Evolutionary conservation across 1,140 invertebrate species (phyloP).

Genomic region (Frieseomelitta varia): DNA sequence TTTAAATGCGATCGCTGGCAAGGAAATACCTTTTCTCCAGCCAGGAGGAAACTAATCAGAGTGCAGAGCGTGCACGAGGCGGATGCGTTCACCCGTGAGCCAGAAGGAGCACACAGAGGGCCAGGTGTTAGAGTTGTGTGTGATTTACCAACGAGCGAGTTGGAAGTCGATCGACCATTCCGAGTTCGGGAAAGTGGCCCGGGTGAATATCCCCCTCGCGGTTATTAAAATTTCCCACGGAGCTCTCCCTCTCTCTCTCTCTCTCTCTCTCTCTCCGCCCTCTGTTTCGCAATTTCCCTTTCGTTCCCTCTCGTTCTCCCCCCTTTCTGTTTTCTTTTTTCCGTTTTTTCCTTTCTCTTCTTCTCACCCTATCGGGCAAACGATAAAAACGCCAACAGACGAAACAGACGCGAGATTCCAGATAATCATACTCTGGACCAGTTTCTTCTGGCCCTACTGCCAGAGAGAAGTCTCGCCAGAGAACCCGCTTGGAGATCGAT

Average conservation of each 20-base stretch:
- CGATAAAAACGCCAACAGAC: constrained; percentile 14
- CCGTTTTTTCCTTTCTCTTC: background rate
- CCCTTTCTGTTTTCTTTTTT: background rate
- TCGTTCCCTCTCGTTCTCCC: too few species aligned
- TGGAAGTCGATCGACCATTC: constrained; percentile 59
- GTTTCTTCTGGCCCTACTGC: background rate
- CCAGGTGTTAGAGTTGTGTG: constrained; percentile 60
- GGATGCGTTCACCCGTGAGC: constrained; percentile 45
- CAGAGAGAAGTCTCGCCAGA: background rate
- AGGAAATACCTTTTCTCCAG: constrained; percentile 53
- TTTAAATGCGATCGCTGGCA: constrained; percentile 57
- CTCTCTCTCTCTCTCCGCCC: too few species aligned
- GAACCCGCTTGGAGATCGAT: constrained; percentile 11
- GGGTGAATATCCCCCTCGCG: constrained; percentile 3
- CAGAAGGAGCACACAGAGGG: constrained; percentile 11
- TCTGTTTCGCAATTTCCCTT: background rate
- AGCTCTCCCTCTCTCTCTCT: too few species aligned
- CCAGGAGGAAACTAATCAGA: constrained; percentile 55
- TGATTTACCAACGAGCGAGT: constrained; percentile 56
- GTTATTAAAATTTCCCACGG: constrained; percentile 65
- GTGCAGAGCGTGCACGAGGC: constrained; percentile 38
- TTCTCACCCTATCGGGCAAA: background rate
- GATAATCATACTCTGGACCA: constrained; percentile 28
- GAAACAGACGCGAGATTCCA: constrained; percentile 8
- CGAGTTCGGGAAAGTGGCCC: constrained; percentile 2